Conservation (phyloP, 2,888 invertebrate genomes). For the Congeria kusceri region DNA sequence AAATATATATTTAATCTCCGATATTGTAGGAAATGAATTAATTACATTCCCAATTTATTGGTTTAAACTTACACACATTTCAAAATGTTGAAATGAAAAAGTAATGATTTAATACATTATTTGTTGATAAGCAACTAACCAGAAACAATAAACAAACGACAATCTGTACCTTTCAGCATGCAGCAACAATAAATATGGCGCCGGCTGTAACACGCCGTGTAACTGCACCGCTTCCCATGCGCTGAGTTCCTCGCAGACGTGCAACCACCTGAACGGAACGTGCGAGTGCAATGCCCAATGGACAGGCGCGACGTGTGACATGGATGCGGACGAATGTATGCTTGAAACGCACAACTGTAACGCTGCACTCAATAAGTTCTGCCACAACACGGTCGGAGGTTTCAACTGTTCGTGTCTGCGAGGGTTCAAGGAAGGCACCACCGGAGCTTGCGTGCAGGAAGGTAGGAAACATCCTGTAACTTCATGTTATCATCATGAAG, state of each 20-base stretch:
- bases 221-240: conserved; percentile 41
- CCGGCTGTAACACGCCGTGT: conserved; percentile 39
- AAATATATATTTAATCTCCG: no score
- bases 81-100: background rate
- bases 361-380: background rate
- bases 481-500: no score
- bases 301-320: conserved; percentile 59
- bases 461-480: background rate
- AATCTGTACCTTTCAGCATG: conserved; percentile 46
- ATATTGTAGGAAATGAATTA: no score
- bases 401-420: background rate
- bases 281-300: conserved; percentile 65
- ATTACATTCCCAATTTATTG: no score
- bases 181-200: conserved; percentile 43
- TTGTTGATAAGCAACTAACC: no score
- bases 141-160: no score
- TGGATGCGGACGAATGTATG: conserved; percentile 64
- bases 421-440: background rate
- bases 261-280: conserved; percentile 57
- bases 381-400: background rate
- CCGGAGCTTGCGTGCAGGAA: background rate
- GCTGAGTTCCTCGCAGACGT: conserved; percentile 36
- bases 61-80: no score
- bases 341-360: background rate
- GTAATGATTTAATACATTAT: background rate